Percentiles rank a stretch among this genome's conserved stretches.
Conservation (phyloP, 2,888 invertebrate species). For the Mythimna ferrago region DNA sequence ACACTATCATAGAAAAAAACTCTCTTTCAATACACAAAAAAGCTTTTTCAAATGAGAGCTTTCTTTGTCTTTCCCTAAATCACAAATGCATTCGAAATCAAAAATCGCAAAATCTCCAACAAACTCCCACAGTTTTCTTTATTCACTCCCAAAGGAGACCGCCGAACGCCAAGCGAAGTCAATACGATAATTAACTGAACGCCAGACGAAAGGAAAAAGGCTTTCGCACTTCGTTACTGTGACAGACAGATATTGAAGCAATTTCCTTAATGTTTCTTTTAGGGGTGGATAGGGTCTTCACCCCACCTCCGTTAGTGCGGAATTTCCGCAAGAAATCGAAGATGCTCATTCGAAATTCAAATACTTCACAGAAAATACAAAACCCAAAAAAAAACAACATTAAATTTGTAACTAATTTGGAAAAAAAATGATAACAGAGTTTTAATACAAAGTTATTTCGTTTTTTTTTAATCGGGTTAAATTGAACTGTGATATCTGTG, state of each 20-base stretch:
- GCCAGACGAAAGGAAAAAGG: constrained; percentile 47
- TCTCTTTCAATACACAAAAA: not conserved
- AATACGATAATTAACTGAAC: constrained; percentile 54
- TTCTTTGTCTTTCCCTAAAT: too few species aligned
- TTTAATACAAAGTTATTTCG: too few species aligned
- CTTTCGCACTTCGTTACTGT: constrained; percentile 29
- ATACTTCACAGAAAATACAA: too few species aligned
- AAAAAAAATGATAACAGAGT: too few species aligned
- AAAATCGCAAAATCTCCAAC: not conserved
- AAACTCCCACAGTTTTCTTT: not conserved
- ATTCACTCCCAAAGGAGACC: not conserved
- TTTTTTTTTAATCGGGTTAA: too few species aligned
- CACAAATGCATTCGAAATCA: not conserved
- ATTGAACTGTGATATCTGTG: too few species aligned
- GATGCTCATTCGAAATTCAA: too few species aligned
- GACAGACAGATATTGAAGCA: constrained; percentile 53
- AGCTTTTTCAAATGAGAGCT: not conserved
- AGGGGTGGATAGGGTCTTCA: not conserved
- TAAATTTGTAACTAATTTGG: too few species aligned
- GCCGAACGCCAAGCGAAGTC: constrained; percentile 20
- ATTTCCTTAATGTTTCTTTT: constrained; percentile 47
- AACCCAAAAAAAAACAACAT: too few species aligned
- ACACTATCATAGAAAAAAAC: too few species aligned
- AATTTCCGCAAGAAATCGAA: not conserved
- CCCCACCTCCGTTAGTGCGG: not conserved